Conservation (phyloP, 2,113 vertebrate species). For the Sus scrofa region T2T-Sscrofa CM000826.6:18217001-18217500, state of each 20-base stretch:
- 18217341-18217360: neutral
- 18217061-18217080: neutral
- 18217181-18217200: neutral
- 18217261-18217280: too few species aligned
- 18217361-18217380: constrained; percentile 9
- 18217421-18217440: neutral
- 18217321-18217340: rapidly evolving
- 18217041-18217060: neutral
- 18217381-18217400: neutral
- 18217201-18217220: neutral
- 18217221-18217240: neutral
- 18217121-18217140: neutral
- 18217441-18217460: constrained; percentile 29
- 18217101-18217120: neutral
- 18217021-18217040: constrained; percentile 10
- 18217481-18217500: neutral
- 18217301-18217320: neutral
- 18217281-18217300: neutral
- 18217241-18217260: rapidly evolving
- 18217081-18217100: constrained; percentile 14
- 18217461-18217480: neutral
- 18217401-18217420: constrained; percentile 17
- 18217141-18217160: neutral
- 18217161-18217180: neutral
- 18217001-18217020: neutral